These are phyloP conservation scores for Ditula angustiorana DNA, from an alignment of 2,888 invertebrate genomes.

Conservation along the genomic window DNA sequence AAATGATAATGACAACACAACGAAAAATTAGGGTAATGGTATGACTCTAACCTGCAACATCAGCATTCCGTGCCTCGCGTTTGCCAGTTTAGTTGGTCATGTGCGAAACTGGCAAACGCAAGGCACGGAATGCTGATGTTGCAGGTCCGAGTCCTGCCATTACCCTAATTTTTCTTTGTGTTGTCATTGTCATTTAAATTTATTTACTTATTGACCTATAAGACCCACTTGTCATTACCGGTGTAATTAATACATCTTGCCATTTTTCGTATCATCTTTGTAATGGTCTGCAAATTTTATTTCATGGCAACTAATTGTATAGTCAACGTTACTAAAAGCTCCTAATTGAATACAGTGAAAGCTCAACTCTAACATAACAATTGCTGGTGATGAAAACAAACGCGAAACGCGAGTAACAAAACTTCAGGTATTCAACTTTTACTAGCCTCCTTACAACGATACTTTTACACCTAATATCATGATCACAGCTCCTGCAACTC, in stretches of 20 bases:
- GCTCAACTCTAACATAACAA: conserved; percentile 1
- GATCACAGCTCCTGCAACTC: background rate
- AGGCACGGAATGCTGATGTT: too few relatives aligned
- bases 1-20: too few relatives aligned
- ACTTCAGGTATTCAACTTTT: conserved; percentile 12
- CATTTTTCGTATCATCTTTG: background rate
- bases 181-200: too few relatives aligned
- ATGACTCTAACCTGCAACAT: too few relatives aligned
- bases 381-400: conserved; percentile 9
- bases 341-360: conserved; percentile 15
- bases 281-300: background rate
- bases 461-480: background rate
- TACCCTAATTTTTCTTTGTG: too few relatives aligned
- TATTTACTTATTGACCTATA: background rate
- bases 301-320: background rate
- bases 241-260: background rate
- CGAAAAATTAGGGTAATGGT: too few relatives aligned
- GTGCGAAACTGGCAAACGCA: too few relatives aligned
- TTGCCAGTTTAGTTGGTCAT: too few relatives aligned
- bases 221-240: background rate
- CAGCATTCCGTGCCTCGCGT: too few relatives aligned
- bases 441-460: conserved; percentile 4
- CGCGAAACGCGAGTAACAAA: conserved; percentile 18
- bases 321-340: background rate
- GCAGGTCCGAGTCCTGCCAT: too few relatives aligned